These are phyloP conservation scores for Mylabris phalerata DNA, from an alignment of 1,140 invertebrate genomes.

Conservation along the genomic window DNA sequence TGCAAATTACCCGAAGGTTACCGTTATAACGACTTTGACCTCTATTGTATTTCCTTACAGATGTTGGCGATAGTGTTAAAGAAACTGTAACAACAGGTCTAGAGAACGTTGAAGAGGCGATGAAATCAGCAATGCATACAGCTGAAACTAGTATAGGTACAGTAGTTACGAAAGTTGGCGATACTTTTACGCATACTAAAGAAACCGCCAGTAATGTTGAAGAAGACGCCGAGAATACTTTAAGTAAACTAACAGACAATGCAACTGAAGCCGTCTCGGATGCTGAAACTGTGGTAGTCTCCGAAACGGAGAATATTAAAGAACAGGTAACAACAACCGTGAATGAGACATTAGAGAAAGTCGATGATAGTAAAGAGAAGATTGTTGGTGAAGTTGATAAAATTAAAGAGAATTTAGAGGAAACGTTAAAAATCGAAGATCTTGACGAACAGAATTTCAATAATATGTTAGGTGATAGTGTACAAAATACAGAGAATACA, in stretches of 20 bases:
- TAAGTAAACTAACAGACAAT: slow-evolving; percentile 18
- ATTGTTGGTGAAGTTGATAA: slow-evolving; percentile 15
- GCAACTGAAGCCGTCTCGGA: slow-evolving; percentile 35
- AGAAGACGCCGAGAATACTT: slow-evolving; percentile 22
- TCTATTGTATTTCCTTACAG: slow-evolving; percentile 18
- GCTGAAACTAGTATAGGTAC: slow-evolving; percentile 33
- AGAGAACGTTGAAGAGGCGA: slow-evolving; percentile 33
- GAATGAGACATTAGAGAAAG: slow-evolving; percentile 22
- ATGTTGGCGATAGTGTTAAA: slow-evolving; percentile 34
- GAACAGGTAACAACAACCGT: slow-evolving; percentile 24
- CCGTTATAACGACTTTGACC: too few relatives aligned
- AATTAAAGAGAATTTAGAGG: slow-evolving; percentile 18
- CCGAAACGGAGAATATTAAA: slow-evolving; percentile 34
- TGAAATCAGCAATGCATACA: slow-evolving; percentile 31
- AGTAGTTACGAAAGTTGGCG: slow-evolving; percentile 29
- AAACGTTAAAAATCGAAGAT: slow-evolving; percentile 19
- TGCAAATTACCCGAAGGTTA: too few relatives aligned
- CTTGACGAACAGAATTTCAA: slow-evolving; percentile 14
- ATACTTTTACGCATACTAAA: slow-evolving; percentile 23
- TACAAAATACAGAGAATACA: slow-evolving; percentile 16
- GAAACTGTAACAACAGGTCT: slow-evolving; percentile 25
- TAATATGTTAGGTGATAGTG: slow-evolving; percentile 16
- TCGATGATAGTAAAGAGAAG: slow-evolving; percentile 10
- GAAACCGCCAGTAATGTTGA: slow-evolving; percentile 21
- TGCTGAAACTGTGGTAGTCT: slow-evolving; percentile 36